Evolutionary conservation across 2,113 vertebrate genomes (phyloP), one percentile per base, ranked within the genome.

Genomic region (Cranoglanis bouderius): DNA sequence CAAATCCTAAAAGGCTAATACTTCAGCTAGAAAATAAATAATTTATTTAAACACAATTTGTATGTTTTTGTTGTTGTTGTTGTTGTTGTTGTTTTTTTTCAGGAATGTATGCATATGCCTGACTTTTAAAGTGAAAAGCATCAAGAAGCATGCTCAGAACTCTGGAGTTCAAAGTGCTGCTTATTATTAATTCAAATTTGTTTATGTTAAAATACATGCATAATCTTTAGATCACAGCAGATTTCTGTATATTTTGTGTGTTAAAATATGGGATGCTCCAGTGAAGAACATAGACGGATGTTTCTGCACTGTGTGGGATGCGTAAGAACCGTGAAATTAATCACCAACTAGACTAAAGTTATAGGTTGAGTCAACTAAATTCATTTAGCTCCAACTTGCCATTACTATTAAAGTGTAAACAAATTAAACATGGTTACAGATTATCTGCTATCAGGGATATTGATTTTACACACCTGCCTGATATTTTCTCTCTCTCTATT

Each of bases 121-220:
- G 46, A 80, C 14, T 51, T 80, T 53, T 51, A n/a, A 80, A 53
- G 13, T 19, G 14, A 51, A 80, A 53, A n/a, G 80, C 18, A 38
- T 16, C 13, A 35, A 57, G 19, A 38, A 32, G 78, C 46, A 18
- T n/a, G 29, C 53, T 59, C 0, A 6, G 14, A 82, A 82, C 19
- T 59, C 80, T 13, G n/a, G 9, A 59, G 51, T 57, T 82, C 49
- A 38, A 82, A 82, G 53, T 59, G 53, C 6, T 82, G 3, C n/a
- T 82, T 57, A 38, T 82, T 82, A 82, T 21, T 32, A 0, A 82
- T 82, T 82, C 51, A 82, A 55, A 82, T 82, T 53, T 82, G 57
- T 82, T 53, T 82, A 82, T 82, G 78, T 32, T 19, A 19, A 81
- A 32, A 19, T n/a, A 81, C 51, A 35, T 55, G 49, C n/a, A 55